phyloP scores from a whole-genome alignment of 1,140 invertebrate genomes.

The Conus betulinus region DNA sequence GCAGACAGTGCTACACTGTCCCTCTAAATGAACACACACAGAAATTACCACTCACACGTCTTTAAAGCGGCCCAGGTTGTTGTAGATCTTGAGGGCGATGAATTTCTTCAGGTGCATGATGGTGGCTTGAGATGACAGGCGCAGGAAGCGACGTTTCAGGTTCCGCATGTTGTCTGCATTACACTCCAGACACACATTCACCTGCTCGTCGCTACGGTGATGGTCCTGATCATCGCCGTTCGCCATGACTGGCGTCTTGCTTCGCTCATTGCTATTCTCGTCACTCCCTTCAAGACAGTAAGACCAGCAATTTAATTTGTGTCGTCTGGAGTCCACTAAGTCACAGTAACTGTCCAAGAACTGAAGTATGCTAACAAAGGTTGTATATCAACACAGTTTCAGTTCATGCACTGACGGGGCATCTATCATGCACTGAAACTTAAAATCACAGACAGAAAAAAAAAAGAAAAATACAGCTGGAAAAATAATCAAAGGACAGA shows the following conservation, averaged over 20 bases:
- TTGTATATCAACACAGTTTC: too few species aligned
- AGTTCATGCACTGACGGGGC: too few species aligned
- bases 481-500: too few species aligned
- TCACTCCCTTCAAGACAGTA: slow-evolving; percentile 31
- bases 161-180: slow-evolving; percentile 63
- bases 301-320: too few species aligned
- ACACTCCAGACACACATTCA: slow-evolving; percentile 73
- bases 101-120: slow-evolving; percentile 98
- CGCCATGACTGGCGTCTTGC: slow-evolving; percentile 40
- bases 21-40: background rate
- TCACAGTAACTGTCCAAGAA: too few species aligned
- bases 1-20: background rate
- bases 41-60: slow-evolving; percentile 87
- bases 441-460: too few species aligned
- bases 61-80: slow-evolving; percentile 93
- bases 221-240: slow-evolving; percentile 85
- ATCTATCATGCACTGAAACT: too few species aligned
- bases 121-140: slow-evolving; percentile 96
- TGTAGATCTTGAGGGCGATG: slow-evolving; percentile 95
- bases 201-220: slow-evolving; percentile 95
- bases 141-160: slow-evolving; percentile 84
- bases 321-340: too few species aligned
- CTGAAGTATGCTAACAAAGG: too few species aligned
- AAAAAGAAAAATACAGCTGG: too few species aligned
- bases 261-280: slow-evolving; percentile 50